A percentile compares a stretch with the other conserved stretches of the same genome.
Conservation (phyloP, 2,888 invertebrate species). For the Eustalomyia histrio region DNA sequence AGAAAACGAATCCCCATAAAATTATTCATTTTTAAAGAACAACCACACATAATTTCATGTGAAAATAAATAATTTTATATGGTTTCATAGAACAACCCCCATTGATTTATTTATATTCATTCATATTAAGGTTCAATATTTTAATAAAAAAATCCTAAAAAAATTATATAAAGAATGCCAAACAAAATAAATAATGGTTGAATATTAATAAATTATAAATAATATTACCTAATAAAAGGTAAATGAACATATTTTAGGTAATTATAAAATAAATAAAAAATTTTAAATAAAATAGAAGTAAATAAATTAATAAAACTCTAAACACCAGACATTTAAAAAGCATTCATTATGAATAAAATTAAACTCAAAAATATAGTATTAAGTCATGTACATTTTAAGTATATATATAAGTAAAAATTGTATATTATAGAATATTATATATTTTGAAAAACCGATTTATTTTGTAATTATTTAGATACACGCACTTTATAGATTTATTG, state of each 20-base stretch:
- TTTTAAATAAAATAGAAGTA: constrained; percentile 30
- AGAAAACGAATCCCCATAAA: too few relatives aligned
- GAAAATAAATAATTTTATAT: too few relatives aligned
- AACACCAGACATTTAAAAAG: constrained; percentile 38
- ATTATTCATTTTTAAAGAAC: too few relatives aligned
- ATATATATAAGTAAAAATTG: constrained; percentile 47
- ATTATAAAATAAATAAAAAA: constrained; percentile 39
- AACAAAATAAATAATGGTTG: constrained; percentile 39
- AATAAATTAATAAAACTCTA: constrained; percentile 21
- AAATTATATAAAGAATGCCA: constrained; percentile 33
- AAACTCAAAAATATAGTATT: constrained; percentile 23
- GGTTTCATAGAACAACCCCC: too few relatives aligned
- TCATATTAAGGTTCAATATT: too few relatives aligned
- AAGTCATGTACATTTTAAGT: constrained; percentile 14
- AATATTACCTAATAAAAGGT: constrained; percentile 25
- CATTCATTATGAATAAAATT: constrained; percentile 24
- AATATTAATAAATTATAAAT: constrained; percentile 49
- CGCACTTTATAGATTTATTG: constrained; percentile 50
- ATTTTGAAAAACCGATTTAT: constrained; percentile 10
- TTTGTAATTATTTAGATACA: constrained; percentile 59
- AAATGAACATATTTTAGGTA: constrained; percentile 35
- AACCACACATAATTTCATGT: too few relatives aligned
- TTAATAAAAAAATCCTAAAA: constrained; percentile 21
- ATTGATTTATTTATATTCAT: too few relatives aligned
- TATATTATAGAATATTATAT: constrained; percentile 44